Base-by-base conservation (phyloP, 2,113 vertebrate species). In the Pogona vitticeps region DNA sequence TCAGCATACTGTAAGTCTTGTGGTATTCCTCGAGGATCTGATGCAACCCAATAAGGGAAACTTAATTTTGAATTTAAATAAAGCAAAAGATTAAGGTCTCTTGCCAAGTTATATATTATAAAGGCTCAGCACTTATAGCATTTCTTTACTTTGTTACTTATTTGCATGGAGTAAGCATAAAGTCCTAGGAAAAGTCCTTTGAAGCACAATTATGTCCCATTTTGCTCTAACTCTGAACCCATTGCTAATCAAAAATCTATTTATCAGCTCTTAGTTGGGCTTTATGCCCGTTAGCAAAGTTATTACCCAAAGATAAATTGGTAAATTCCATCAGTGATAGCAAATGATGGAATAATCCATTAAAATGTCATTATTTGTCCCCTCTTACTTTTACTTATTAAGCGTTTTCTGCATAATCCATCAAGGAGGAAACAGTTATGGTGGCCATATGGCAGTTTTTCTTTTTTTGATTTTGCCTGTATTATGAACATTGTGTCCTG, bases 21-120 rank as follows among this genome's bases (percentile, higher is more conserved):
- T 46, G 38, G 21, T 42, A 15, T 38, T 81, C 38, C 61, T 67
- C 38, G 31, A 46, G 38, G 79, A 67, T 42, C 46, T 67, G 38
- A 68, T 46, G 28, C 40, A 46, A 61, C 63, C 46, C 80, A 68
- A 68, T 33, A 46, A 81, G 26, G 79, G 80, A 81, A 81, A 81
- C 63, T 81, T 63, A 68, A 68, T 81, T 81, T 81, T 52, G 40
- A 31, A 67, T 81, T 67, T 81, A 81, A 81, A 46, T 81, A 81
- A 38, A 68, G 63, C 40, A 68, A 68, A 68, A 46, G 63, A 81
- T 67, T 81, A 81, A 46, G 63, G 7, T 81, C 6, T 81, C 40
- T 10, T 68, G 80, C 80, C 63, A 81, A 81, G 31, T 40, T 26
- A 8, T 42, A 42, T 3, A 17, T n/a, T 65, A 40, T 80, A 42